Evolutionary conservation across 2,113 vertebrate genomes (phyloP), one percentile per base, ranked within the genome.

Genomic region (Rhinopithecus roxellana): DNA sequence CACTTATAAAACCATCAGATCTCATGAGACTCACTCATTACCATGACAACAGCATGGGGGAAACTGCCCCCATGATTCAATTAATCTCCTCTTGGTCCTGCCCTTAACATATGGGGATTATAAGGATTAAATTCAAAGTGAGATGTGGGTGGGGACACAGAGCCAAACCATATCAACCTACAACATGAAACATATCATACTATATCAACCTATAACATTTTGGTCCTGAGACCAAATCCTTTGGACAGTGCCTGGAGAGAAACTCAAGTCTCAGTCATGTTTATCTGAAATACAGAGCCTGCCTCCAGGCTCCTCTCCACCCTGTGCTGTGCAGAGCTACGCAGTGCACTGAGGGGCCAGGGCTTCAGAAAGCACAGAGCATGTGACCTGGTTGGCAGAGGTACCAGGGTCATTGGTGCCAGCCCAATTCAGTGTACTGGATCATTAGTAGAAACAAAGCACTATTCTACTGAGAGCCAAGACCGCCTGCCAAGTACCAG

Each of bases 401-500:
- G 27, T 50, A 3, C 43, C 17, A 14, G n/a, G 69, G 23, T 25
- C n/a, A 4, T 30, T 18, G 55, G 78, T 95, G 93, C 92, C 90
- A 89, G 61, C 87, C 72, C 55, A 67, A 4, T 18, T 83, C 77
- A 52, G 67, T 3, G 30, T 79, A 5, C 90, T 38, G 79, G 38
- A 22, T 84, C 78, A 11, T 83, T 86, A 8, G 30, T 1, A 35
- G 50, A 77, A 55, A 97, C 97, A 98, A 97, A 95, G 95, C 38
- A 0, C 64, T 69, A 17, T 91, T 97, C 79, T 98, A 1, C 75
- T 1, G 16, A 55, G 77, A 45, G 87, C 92, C 87, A 23, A 17
- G 94, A 67, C 7, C 0, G 43, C 38, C 70, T 82, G 95, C 89
- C 86, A 94, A 82, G 95, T 6, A 27, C 57, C 91, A 30, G 55